Evolutionary conservation across 2,888 invertebrate species (phyloP).

Genomic region (Elegia similella): DNA sequence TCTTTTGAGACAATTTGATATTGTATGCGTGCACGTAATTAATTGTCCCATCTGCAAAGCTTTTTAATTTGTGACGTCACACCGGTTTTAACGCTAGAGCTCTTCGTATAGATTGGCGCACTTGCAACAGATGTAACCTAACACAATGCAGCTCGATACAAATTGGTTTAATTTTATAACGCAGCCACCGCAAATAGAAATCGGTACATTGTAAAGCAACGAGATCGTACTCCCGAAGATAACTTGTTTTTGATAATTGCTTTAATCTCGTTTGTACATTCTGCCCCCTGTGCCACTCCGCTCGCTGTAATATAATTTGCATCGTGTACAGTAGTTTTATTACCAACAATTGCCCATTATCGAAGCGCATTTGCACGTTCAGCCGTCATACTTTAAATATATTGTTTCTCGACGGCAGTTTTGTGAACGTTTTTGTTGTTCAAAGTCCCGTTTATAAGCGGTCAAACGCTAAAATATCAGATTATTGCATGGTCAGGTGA

Average conservation of each 20-base stretch:
- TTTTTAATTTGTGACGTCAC: slow-evolving; percentile 16
- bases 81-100: slow-evolving; percentile 9
- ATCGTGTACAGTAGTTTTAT: slow-evolving; percentile 63
- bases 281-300: slow-evolving; percentile 39
- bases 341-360: slow-evolving; percentile 63
- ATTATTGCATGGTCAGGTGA: slow-evolving; percentile 7
- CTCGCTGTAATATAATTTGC: slow-evolving; percentile 58
- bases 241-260: slow-evolving; percentile 53
- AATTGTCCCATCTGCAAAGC: neutral
- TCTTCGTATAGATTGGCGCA: slow-evolving; percentile 20
- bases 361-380: slow-evolving; percentile 56
- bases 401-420: slow-evolving; percentile 42
- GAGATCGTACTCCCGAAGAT: slow-evolving; percentile 26
- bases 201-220: slow-evolving; percentile 4
- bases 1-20: neutral
- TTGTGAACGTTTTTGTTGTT: slow-evolving; percentile 29
- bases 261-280: slow-evolving; percentile 43
- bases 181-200: slow-evolving; percentile 8
- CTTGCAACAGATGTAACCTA: slow-evolving; percentile 7
- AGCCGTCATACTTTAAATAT: slow-evolving; percentile 54
- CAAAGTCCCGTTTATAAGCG: slow-evolving; percentile 23
- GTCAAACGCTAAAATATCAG: slow-evolving; percentile 20
- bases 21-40: neutral
- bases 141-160: slow-evolving; percentile 16
- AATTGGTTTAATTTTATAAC: slow-evolving; percentile 12